Percentiles rank a stretch among this genome's conserved stretches.
Conservation (phyloP, 2,888 invertebrate genomes). For the Teleogryllus oceanicus region DNA sequence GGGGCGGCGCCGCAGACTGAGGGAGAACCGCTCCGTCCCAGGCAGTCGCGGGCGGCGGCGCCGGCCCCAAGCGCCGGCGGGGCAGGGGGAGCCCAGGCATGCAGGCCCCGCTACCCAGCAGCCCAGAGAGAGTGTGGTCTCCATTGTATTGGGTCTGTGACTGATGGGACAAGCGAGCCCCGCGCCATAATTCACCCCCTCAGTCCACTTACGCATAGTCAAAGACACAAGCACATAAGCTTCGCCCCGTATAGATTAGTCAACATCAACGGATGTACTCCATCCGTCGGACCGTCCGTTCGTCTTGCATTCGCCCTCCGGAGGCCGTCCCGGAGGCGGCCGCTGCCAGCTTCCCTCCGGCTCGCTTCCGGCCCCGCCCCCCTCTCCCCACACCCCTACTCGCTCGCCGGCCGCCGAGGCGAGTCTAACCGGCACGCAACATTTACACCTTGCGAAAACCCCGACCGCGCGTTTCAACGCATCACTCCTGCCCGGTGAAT, state of each 20-base stretch:
- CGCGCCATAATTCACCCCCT: constrained; percentile 27
- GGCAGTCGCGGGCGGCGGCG: too few relatives aligned
- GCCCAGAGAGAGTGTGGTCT: constrained; percentile 21
- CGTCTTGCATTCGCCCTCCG: not conserved
- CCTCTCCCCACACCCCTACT: not conserved
- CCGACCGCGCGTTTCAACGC: not conserved
- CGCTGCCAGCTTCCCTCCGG: not conserved
- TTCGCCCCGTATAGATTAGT: not conserved
- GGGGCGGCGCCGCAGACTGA: not conserved
- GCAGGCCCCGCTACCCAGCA: not conserved
- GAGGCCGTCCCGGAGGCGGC: not conserved
- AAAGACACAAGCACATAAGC: constrained; percentile 20
- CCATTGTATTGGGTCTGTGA: constrained; percentile 20
- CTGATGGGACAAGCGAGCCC: constrained; percentile 23
- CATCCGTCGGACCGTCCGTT: not conserved
- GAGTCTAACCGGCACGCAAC: not conserved
- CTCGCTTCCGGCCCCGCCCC: not conserved
- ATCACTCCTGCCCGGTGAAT: not conserved
- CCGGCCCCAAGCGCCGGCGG: not conserved
- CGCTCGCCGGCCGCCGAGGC: not conserved
- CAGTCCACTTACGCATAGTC: constrained; percentile 20
- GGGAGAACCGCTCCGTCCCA: not conserved
- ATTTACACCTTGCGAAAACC: constrained; percentile 1
- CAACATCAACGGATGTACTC: constrained; percentile 18
- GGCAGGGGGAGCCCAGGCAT: not conserved